Conservation (phyloP, 2,113 vertebrate species). For the Symphodus melops region DNA sequence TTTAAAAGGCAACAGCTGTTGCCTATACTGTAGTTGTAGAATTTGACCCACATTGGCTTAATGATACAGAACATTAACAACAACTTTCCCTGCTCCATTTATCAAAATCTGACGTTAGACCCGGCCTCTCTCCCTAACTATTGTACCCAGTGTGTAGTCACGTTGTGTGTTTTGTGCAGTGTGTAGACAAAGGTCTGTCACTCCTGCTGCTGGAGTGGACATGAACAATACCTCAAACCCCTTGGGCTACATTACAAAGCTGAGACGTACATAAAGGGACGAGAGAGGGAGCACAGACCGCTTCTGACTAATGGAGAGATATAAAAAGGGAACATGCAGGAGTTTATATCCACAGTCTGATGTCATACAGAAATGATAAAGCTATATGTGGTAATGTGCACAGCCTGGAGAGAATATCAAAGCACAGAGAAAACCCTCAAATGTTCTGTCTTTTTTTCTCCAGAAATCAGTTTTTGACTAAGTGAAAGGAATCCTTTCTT, state of each 20-base stretch:
- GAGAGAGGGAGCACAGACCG: constrained; percentile 28
- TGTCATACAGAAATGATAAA: constrained; percentile 16
- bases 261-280: constrained; percentile 58
- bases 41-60: constrained; percentile 22
- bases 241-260: constrained; percentile 70
- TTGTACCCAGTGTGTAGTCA: constrained; percentile 52
- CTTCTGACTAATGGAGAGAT: constrained; percentile 59
- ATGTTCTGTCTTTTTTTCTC: not conserved
- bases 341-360: constrained; percentile 27
- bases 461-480: not conserved
- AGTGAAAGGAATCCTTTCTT: no score
- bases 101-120: constrained; percentile 16
- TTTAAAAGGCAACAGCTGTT: not conserved
- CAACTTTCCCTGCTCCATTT: constrained; percentile 21
- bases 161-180: constrained; percentile 47
- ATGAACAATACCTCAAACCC: constrained; percentile 69
- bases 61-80: constrained; percentile 4
- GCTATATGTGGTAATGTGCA: not conserved
- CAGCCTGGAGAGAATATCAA: not conserved
- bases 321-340: constrained; percentile 34
- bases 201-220: constrained; percentile 72
- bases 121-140: constrained; percentile 6
- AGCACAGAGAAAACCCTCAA: not conserved
- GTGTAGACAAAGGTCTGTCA: constrained; percentile 63
- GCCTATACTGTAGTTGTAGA: constrained; percentile 1